phyloP scores from a whole-genome alignment of 2,888 invertebrate genomes.

The Aleiodes alternator region DNA sequence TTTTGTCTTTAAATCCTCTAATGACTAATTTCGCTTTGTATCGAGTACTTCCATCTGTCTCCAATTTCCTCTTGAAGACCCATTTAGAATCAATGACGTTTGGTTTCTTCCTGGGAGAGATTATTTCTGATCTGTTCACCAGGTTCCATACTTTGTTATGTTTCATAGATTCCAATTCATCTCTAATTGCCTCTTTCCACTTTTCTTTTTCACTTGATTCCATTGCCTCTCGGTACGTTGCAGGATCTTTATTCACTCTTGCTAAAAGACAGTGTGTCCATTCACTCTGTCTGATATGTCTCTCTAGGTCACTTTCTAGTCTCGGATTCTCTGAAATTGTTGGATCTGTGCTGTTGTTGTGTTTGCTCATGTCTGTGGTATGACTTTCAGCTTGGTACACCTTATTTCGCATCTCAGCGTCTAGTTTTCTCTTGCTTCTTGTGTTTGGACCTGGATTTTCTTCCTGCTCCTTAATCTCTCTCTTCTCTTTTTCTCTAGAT shows the following conservation, averaged over 20 bases:
- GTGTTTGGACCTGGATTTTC: constrained; percentile 29
- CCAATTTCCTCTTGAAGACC: background rate
- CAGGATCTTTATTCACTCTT: constrained; percentile 42
- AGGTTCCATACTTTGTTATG: background rate
- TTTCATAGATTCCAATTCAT: background rate
- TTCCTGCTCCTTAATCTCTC: background rate
- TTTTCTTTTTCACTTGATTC: constrained; percentile 12
- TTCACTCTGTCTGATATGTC: background rate
- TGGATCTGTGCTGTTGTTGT: background rate
- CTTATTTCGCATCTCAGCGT: background rate
- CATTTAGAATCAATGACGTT: constrained; percentile 6
- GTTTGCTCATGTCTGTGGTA: too few relatives aligned
- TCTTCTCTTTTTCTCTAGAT: too few relatives aligned
- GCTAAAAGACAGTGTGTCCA: constrained; percentile 36
- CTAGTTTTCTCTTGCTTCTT: constrained; percentile 38
- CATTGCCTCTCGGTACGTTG: constrained; percentile 47
- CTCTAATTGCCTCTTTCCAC: background rate
- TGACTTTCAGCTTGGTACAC: too few relatives aligned
- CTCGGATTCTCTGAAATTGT: background rate
- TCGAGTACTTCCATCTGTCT: background rate
- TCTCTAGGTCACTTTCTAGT: background rate
- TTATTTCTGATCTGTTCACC: background rate
- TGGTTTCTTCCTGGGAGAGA: background rate
- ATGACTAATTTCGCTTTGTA: background rate
- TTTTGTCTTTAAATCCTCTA: constrained; percentile 48